These are phyloP conservation scores for Ammodytes dubius DNA, from an alignment of 2,113 vertebrate species.

Conservation along the genomic window DNA sequence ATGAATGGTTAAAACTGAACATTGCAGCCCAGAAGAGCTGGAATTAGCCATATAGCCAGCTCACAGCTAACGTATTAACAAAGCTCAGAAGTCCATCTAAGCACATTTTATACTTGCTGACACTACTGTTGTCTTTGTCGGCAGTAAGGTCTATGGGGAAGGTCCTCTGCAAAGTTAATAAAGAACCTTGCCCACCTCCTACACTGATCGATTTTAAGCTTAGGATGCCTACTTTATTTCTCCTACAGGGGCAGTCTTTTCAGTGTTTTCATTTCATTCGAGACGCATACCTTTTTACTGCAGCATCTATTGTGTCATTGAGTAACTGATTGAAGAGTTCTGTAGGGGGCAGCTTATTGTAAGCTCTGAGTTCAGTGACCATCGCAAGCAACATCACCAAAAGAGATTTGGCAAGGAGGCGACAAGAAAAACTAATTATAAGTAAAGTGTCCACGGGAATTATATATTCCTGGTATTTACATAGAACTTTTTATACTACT, in stretches of 20 bases:
- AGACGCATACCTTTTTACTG: constrained; percentile 68
- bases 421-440: background rate
- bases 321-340: constrained; percentile 62
- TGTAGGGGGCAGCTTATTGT: constrained; percentile 61
- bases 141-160: constrained; percentile 63
- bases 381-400: constrained; percentile 31
- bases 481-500: background rate
- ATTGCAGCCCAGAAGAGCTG: constrained; percentile 48
- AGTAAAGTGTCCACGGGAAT: background rate
- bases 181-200: constrained; percentile 66
- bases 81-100: constrained; percentile 72
- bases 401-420: constrained; percentile 9
- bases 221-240: constrained; percentile 54
- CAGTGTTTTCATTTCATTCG: constrained; percentile 75
- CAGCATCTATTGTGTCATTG: constrained; percentile 71
- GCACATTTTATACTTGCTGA: constrained; percentile 80
- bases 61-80: constrained; percentile 73
- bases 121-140: constrained; percentile 76
- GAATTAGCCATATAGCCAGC: constrained; percentile 62
- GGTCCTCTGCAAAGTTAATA: constrained; percentile 78
- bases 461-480: background rate
- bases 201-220: constrained; percentile 74
- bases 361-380: constrained; percentile 52
- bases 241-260: constrained; percentile 60
- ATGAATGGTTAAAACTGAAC: constrained; percentile 71